These are phyloP conservation scores for Parochlus steinenii DNA, from an alignment of 2,888 invertebrate genomes.

Conservation along the genomic window DNA sequence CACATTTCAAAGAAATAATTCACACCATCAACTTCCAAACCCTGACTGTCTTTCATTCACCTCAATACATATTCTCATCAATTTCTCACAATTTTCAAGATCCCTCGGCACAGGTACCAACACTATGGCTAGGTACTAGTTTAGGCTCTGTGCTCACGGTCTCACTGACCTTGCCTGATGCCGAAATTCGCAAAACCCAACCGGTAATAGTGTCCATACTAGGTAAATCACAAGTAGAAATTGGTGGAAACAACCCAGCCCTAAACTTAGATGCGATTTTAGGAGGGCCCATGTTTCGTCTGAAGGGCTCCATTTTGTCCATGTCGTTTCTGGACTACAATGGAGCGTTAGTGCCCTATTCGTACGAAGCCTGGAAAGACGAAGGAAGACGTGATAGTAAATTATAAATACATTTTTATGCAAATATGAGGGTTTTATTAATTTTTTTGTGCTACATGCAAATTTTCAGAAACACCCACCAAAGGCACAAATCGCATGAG, in stretches of 20 bases:
- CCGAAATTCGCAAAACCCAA: conserved; percentile 66
- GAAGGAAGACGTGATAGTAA: conserved; percentile 41
- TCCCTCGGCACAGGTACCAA: conserved; percentile 64
- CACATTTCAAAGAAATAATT: too few relatives aligned
- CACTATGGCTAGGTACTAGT: conserved; percentile 96
- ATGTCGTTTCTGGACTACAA: conserved; percentile 94
- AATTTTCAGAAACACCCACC: conserved; percentile 40
- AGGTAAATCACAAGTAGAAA: conserved; percentile 52
- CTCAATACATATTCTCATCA: not conserved
- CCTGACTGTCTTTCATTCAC: not conserved
- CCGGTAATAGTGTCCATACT: conserved; percentile 78
- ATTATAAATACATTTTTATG: conserved; percentile 7
- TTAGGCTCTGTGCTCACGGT: conserved; percentile 90
- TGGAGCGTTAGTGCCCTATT: conserved; percentile 79
- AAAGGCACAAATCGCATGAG: conserved; percentile 60
- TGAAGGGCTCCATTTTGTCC: conserved; percentile 86
- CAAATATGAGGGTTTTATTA: not conserved
- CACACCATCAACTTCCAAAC: not conserved
- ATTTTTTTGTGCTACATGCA: conserved; percentile 3
- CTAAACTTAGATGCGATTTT: too few relatives aligned
- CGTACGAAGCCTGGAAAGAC: conserved; percentile 86
- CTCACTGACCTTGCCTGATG: conserved; percentile 65
- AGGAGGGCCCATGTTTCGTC: conserved; percentile 91
- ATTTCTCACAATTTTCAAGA: conserved; percentile 38
- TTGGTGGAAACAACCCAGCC: too few relatives aligned